Percentiles rank a stretch among this genome's conserved stretches.
phyloP scores from a whole-genome alignment of 1,140 invertebrate species.

The Venturia canescens region DNA sequence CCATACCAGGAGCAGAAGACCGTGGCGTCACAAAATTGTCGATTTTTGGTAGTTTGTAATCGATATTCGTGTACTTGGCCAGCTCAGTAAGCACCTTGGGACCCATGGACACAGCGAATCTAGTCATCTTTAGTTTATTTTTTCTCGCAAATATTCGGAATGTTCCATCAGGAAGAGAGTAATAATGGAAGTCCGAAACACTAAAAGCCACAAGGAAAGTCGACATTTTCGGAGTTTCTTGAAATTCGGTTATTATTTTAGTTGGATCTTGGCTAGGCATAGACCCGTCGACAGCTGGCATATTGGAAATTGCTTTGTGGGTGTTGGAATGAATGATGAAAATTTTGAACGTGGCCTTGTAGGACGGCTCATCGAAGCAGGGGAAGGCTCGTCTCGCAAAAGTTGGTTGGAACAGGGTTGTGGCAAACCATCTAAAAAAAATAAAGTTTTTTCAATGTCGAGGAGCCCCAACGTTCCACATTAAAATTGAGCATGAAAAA shows the following conservation, averaged over 20 bases:
- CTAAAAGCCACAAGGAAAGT: slow-evolving; percentile 87
- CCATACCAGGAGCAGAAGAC: slow-evolving; percentile 32
- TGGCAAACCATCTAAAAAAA: slow-evolving; percentile 71
- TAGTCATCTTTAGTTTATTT: slow-evolving; percentile 76
- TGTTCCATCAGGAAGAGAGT: slow-evolving; percentile 35
- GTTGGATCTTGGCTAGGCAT: slow-evolving; percentile 31
- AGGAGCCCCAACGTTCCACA: too few relatives aligned
- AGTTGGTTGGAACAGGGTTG: slow-evolving; percentile 84
- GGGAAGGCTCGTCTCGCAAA: slow-evolving; percentile 83
- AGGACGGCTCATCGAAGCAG: slow-evolving; percentile 84
- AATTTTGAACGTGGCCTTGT: slow-evolving; percentile 78
- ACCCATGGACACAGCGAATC: slow-evolving; percentile 67
- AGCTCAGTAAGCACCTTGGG: slow-evolving; percentile 70
- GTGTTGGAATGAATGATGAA: slow-evolving; percentile 75
- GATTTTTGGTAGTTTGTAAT: slow-evolving; percentile 48
- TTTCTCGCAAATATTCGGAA: slow-evolving; percentile 76
- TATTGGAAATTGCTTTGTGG: slow-evolving; percentile 76
- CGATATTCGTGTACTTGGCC: slow-evolving; percentile 64
- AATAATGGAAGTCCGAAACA: slow-evolving; percentile 80
- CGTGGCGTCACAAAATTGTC: slow-evolving; percentile 28
- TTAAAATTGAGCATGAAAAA: too few relatives aligned
- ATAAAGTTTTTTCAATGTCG: too few relatives aligned
- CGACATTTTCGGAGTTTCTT: slow-evolving; percentile 78
- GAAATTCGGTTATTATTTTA: slow-evolving; percentile 51
- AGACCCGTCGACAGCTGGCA: slow-evolving; percentile 68